Base-by-base conservation (phyloP, 2,888 invertebrate species). In the Cheilosia scutellata region DNA sequence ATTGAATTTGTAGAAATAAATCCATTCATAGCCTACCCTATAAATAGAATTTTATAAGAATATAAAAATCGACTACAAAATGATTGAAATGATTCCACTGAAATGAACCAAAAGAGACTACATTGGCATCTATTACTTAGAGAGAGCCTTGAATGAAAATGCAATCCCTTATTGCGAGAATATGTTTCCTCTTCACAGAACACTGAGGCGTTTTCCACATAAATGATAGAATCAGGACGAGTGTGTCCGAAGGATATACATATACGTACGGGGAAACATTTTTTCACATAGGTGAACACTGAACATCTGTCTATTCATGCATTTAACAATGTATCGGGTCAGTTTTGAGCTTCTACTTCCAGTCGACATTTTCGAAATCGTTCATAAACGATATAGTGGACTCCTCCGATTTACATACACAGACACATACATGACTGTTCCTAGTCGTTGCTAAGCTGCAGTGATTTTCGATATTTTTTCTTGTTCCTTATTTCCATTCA, bases 131-230 rank as follows among this genome's bases (percentile, higher is more conserved):
- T 5, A 16, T 16, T 16, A 16, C 25, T 7, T 25, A 51, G 31
- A 16, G 25, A 27, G 44, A 55, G 16, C 42, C 44, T 13, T 33
- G 27, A 71, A 77, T 71, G 53, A 65, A 77, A 71, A 71, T 77
- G 58, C 65, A 82, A 71, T 82, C 65, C 53, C 71, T 65, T 44
- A 53, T 71, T 70, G 51, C 11, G 42, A 16, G 47, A 77, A 60
- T 71, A 77, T 82, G 37, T 71, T 53, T 77, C 65, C 65, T 63
- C 53, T 44, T 31, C 44, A 55, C 44, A 47, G 58, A 60, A 42
- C 37, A 37, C 20, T 40, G 29, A 58, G 31, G 33, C 40, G 31
- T 16, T 68, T 44, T 40, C 33, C n/a, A 25, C 25, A 53, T 51
- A 29, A 53, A 29, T 5, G 51, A 20, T 20, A 16, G 47, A 60